Base-by-base conservation (phyloP, 2,888 invertebrate genomes). In the Tachystola acroxantha region DNA sequence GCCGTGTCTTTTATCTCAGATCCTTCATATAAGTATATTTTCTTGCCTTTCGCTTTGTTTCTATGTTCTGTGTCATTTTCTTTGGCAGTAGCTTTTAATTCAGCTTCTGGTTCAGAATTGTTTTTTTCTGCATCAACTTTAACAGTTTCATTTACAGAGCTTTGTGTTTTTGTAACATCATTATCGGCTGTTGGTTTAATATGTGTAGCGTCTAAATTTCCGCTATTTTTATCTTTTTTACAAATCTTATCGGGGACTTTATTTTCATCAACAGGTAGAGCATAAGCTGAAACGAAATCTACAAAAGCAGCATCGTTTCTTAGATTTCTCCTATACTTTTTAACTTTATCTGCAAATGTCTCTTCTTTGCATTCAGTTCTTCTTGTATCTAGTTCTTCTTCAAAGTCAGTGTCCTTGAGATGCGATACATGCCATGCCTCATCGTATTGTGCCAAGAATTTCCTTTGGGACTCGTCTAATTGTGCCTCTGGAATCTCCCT, bases 391-490 rank as follows among this genome's bases (percentile, higher is more conserved):
- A 47, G 16, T 3, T 22, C 22, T 24, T 1, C 41, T 3, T 49
- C 49, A 7, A 64, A 56, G 16, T 59, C 53, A 3, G 44, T 43
- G 1, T 61, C 50, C 39, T 54, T 68, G 14, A 76, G 51, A 40
- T 75, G 73, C 1, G 68, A 53, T 1, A 74, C 42, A 12, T 74
- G 68, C 74, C 75, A 78, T 10, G 75, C 62, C 6, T 53, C 38
- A 12, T 72, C 67, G 5, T 66, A 14, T 10, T 65, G 54, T 7
- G 69, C 57, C 4, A 59, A 1, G 32, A 67, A 64, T 31, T 67
- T 57, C 45, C 66, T 60, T 2, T 52, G 46, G 3, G 14, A n/a
- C 0, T 37, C 32, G 10, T 38, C 40, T 6, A 16, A 16, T 3
- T 16, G 16, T 16, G 16, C 3, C 6, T 16, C 16, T 16, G 16